These are phyloP conservation scores for Diadophis punctatus DNA, from an alignment of 2,113 vertebrate genomes.

Conservation along the genomic window DNA sequence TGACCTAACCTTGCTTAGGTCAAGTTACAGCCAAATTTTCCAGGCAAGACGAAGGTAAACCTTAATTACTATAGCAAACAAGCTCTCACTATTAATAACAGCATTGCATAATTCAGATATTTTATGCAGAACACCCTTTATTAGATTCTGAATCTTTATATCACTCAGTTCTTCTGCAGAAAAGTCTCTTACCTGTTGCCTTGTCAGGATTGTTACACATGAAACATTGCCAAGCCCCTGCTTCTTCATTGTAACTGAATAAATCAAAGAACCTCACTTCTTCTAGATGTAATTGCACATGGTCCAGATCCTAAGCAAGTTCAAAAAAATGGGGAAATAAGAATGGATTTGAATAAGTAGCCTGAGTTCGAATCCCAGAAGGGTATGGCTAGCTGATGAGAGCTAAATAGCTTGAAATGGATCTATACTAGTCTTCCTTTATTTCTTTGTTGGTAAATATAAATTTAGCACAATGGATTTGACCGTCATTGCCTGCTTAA, in stretches of 20 bases:
- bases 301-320: slow-evolving; percentile 82
- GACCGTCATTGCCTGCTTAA: background rate
- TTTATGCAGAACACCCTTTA: background rate
- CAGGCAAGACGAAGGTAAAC: background rate
- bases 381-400: too few species aligned
- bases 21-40: background rate
- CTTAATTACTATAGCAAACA: background rate
- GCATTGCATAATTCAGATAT: background rate
- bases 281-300: slow-evolving; percentile 84
- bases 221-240: slow-evolving; percentile 89
- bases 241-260: slow-evolving; percentile 89
- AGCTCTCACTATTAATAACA: background rate
- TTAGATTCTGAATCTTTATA: background rate
- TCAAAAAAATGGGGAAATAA: slow-evolving; percentile 7
- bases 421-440: too few species aligned
- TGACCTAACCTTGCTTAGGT: background rate
- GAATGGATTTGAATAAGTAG: background rate
- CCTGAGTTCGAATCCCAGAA: too few species aligned
- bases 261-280: slow-evolving; percentile 97
- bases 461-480: background rate
- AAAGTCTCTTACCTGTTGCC: slow-evolving; percentile 76
- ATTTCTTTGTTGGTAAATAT: too few species aligned
- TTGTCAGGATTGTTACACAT: slow-evolving; percentile 98
- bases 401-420: too few species aligned
- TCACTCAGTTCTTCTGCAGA: background rate